These are phyloP conservation scores for Corticium candelabrum DNA, from an alignment of 37 sponge, comb jelly and placozoan species.

Conservation along the genomic window DNA sequence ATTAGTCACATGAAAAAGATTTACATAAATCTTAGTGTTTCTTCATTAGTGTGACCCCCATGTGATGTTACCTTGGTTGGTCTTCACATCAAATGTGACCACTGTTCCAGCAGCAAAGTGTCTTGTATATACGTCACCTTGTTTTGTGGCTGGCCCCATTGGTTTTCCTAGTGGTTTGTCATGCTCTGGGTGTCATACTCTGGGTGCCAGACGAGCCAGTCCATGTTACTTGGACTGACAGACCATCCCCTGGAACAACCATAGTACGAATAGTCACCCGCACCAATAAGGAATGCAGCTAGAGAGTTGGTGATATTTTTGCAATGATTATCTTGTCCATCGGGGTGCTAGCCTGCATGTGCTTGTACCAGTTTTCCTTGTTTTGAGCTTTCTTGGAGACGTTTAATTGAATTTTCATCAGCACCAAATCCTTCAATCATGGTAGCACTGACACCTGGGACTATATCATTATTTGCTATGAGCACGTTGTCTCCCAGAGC, in stretches of 20 bases:
- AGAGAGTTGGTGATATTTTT: conserved; percentile 23
- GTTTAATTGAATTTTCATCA: conserved; percentile 17
- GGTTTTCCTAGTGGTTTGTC: conserved; percentile 43
- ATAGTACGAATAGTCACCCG: conserved; percentile 24
- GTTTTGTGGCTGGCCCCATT: conserved; percentile 15
- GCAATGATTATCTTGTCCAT: background rate
- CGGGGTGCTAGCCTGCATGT: conserved; percentile 10
- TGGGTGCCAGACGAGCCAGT: background rate
- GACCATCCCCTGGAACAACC: conserved; percentile 13
- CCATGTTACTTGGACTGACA: background rate
- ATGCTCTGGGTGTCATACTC: conserved; percentile 19
- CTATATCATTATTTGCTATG: background rate
- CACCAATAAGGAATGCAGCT: conserved; percentile 44
- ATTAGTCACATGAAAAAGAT: too few relatives aligned
- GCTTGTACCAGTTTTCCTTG: conserved; percentile 29
- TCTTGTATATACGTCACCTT: conserved; percentile 19
- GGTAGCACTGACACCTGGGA: conserved; percentile 33
- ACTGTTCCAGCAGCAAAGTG: conserved; percentile 25
- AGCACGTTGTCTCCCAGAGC: background rate
- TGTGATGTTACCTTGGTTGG: conserved; percentile 33
- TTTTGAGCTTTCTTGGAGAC: conserved; percentile 1
- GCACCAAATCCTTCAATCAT: conserved; percentile 33
- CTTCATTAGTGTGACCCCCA: too few relatives aligned
- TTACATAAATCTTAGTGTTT: too few relatives aligned
- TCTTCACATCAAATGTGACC: conserved; percentile 24